These are phyloP conservation scores for Nannospalax galili DNA, from an alignment of 2,113 vertebrate species.

Conservation along the genomic window DNA sequence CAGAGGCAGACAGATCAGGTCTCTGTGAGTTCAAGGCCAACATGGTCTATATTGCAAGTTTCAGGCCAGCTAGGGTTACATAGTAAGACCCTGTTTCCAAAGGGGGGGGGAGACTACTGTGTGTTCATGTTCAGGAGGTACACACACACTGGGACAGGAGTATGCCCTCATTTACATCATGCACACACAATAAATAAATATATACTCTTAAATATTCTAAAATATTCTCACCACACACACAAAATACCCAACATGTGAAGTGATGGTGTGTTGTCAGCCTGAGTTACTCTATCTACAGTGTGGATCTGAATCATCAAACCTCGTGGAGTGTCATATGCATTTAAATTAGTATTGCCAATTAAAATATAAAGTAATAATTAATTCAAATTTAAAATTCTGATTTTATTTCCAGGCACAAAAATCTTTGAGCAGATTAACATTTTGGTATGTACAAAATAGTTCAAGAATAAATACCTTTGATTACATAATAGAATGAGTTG, in stretches of 20 bases:
- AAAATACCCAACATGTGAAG: background rate
- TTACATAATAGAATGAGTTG: constrained; percentile 83
- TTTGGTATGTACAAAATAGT: constrained; percentile 82
- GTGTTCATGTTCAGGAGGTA: too few species aligned
- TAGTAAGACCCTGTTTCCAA: too few species aligned
- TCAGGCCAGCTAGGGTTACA: too few species aligned
- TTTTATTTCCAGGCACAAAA: constrained; percentile 77
- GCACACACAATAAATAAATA: too few species aligned
- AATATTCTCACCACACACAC: too few species aligned
- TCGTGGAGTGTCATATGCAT: background rate
- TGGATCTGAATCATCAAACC: background rate
- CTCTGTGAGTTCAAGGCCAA: too few species aligned
- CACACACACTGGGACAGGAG: too few species aligned
- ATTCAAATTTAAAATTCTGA: background rate
- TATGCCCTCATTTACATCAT: too few species aligned
- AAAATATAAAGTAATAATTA: background rate
- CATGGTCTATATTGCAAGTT: too few species aligned
- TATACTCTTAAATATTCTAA: background rate
- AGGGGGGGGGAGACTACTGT: too few species aligned
- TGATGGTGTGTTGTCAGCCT: background rate
- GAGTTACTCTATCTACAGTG: background rate
- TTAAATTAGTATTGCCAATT: too few species aligned
- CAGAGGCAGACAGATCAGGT: too few species aligned
- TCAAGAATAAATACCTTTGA: constrained; percentile 84
- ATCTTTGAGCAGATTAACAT: constrained; percentile 82